A percentile compares a stretch with the other conserved stretches of the same genome.
Conservation (phyloP, 2,797 vertebrate genomes). For the Leptatherina wallacei region DNA sequence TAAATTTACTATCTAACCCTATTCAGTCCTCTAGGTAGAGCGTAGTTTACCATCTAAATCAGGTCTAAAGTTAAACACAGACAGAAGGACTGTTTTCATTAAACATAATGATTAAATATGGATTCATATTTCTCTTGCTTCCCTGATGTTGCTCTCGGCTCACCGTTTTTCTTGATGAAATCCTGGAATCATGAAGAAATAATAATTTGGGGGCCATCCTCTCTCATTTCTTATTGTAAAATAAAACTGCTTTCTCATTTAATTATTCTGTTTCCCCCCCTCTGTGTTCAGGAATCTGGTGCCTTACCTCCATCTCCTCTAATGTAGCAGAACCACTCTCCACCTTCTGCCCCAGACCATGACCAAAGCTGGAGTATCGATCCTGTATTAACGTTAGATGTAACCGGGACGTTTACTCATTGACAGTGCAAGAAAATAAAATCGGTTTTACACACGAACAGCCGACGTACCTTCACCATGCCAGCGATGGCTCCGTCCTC, state of each 20-base stretch:
- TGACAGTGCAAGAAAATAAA: no score
- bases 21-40: neutral
- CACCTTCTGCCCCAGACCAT: constrained; percentile 70
- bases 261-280: neutral
- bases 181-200: constrained; percentile 60
- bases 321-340: constrained; percentile 70
- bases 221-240: neutral
- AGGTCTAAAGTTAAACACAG: neutral
- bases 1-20: neutral
- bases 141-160: constrained; percentile 74
- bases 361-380: constrained; percentile 74
- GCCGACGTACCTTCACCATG: constrained; percentile 71
- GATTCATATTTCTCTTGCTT: constrained; percentile 80
- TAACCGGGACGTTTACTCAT: neutral
- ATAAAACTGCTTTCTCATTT: neutral
- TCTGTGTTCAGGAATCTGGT: neutral
- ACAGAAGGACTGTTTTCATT: constrained; percentile 18
- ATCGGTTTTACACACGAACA: neutral
- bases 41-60: neutral
- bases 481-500: constrained; percentile 68
- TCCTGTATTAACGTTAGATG: constrained; percentile 61
- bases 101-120: constrained; percentile 78
- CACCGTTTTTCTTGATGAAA: constrained; percentile 71
- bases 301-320: constrained; percentile 76
- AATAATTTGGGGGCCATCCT: neutral